A percentile compares a stretch with the other conserved stretches of the same genome.
Evolutionary conservation across 2,113 vertebrate species (phyloP).

Genomic region (Melospiza georgiana): DNA sequence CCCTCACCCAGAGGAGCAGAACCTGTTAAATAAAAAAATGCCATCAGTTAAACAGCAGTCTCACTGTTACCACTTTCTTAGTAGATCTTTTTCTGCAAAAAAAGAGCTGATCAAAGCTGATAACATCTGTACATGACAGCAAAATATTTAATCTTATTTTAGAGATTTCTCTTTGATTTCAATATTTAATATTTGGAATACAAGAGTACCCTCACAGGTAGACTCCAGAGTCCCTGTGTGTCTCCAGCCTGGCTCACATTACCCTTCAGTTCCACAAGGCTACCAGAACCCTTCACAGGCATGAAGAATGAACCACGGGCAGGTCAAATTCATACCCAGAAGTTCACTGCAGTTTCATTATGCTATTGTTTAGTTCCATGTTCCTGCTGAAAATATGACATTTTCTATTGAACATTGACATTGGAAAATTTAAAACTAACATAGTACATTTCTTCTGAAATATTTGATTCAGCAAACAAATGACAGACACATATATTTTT

Average conservation of each 20-base stretch:
- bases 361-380: background rate
- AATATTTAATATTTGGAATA: background rate
- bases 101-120: background rate
- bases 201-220: background rate
- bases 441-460: background rate
- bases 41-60: background rate
- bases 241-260: background rate
- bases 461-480: slow-evolving; percentile 8
- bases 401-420: slow-evolving; percentile 43
- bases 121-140: background rate
- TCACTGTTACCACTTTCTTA: background rate
- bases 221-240: background rate
- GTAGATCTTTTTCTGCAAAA: background rate
- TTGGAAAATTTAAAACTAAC: slow-evolving; percentile 32
- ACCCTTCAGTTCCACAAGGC: background rate
- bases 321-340: slow-evolving; percentile 24
- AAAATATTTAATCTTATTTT: background rate
- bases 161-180: background rate
- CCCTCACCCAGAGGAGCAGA: background rate
- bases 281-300: background rate
- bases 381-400: slow-evolving; percentile 28
- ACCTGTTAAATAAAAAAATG: background rate
- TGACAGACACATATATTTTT: background rate
- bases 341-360: slow-evolving; percentile 35
- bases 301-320: background rate